These are phyloP conservation scores for Drosophila subsilvestris DNA, from an alignment of 2,888 invertebrate genomes.

Conservation along the genomic window DNA sequence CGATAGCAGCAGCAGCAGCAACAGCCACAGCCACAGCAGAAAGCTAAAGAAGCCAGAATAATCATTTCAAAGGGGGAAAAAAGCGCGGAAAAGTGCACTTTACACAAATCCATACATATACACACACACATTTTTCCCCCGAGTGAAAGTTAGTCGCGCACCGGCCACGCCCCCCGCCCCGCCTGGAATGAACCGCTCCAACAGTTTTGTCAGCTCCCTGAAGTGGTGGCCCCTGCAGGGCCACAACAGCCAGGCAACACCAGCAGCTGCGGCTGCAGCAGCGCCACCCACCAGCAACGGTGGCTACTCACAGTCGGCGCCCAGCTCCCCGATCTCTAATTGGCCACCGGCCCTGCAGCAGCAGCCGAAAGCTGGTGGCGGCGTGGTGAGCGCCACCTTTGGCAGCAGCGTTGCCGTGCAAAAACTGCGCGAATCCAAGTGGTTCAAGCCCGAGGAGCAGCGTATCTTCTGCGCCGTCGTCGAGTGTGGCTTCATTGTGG, in stretches of 20 bases:
- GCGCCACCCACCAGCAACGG: slow-evolving; percentile 45
- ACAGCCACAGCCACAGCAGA: neutral
- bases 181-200: slow-evolving; percentile 82
- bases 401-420: slow-evolving; percentile 87
- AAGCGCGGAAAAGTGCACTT: slow-evolving; percentile 49
- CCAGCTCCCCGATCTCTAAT: slow-evolving; percentile 68
- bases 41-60: slow-evolving; percentile 3
- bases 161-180: slow-evolving; percentile 9
- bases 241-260: slow-evolving; percentile 70
- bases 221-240: slow-evolving; percentile 84
- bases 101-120: slow-evolving; percentile 5
- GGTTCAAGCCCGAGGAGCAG: slow-evolving; percentile 89
- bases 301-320: slow-evolving; percentile 69
- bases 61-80: slow-evolving; percentile 21
- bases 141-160: slow-evolving; percentile 43
- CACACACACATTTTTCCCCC: slow-evolving; percentile 12
- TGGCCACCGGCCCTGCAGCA: slow-evolving; percentile 66
- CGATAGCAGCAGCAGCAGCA: slow-evolving; percentile 12
- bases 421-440: slow-evolving; percentile 89
- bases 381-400: slow-evolving; percentile 57
- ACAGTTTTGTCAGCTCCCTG: slow-evolving; percentile 83
- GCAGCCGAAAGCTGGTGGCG: slow-evolving; percentile 45
- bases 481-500: slow-evolving; percentile 89
- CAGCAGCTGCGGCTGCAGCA: slow-evolving; percentile 19
- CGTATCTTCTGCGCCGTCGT: slow-evolving; percentile 89